A percentile compares a stretch with the other conserved stretches of the same genome.
phyloP scores from a whole-genome alignment of 1,140 invertebrate genomes.

The Thalassaphorura encarpata region DNA sequence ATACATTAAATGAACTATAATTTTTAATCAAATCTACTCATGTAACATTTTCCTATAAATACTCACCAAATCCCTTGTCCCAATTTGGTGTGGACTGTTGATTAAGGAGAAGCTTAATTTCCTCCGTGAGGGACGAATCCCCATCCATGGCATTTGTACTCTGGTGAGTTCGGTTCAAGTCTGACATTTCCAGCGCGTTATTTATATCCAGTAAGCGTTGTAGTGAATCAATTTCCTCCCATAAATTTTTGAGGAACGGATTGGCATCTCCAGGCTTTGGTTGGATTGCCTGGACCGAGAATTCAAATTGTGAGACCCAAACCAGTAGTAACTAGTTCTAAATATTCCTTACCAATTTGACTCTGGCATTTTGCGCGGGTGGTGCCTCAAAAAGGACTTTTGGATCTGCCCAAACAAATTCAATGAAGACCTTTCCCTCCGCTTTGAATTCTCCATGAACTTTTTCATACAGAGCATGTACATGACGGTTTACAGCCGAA shows the following conservation, averaged over 20 bases:
- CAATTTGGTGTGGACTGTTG: slow-evolving; percentile 18
- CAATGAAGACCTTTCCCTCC: slow-evolving; percentile 27
- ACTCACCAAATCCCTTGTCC: slow-evolving; percentile 18
- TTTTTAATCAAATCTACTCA: slow-evolving; percentile 5
- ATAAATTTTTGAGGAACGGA: slow-evolving; percentile 19
- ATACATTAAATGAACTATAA: neutral
- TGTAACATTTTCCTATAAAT: neutral
- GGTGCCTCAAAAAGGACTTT: slow-evolving; percentile 22
- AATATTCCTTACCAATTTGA: slow-evolving; percentile 22
- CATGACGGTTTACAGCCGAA: slow-evolving; percentile 2
- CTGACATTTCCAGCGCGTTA: neutral
- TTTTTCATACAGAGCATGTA: slow-evolving; percentile 31
- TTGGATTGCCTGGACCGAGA: slow-evolving; percentile 11
- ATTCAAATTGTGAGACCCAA: neutral
- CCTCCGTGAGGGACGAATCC: neutral
- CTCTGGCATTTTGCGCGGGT: slow-evolving; percentile 4
- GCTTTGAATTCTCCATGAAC: slow-evolving; percentile 22
- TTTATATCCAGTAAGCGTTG: neutral
- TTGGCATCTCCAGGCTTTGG: slow-evolving; percentile 28
- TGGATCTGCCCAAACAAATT: slow-evolving; percentile 26
- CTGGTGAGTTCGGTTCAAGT: neutral
- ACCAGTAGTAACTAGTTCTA: neutral
- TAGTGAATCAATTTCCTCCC: slow-evolving; percentile 21
- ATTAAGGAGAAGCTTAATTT: slow-evolving; percentile 5
- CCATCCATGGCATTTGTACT: neutral